Evolutionary conservation across 2,797 vertebrate genomes (phyloP), one percentile per base, ranked within the genome.

Genomic region (Cirrhinus mrigala): DNA sequence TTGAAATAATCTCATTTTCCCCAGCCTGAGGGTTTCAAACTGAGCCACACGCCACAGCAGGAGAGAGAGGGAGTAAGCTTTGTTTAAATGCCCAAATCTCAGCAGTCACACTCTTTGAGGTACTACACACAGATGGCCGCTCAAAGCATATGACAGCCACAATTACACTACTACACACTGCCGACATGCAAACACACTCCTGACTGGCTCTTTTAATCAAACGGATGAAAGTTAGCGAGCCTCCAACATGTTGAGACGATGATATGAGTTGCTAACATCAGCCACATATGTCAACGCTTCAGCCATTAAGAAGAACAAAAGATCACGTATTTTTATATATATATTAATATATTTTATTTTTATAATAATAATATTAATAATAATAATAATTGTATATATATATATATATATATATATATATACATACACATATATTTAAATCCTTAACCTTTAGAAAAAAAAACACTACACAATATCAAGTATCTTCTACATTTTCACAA

Each of bases 71-170:
- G 80, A 73, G 66, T 52, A 16, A 79, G 83, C 86, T 86, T 85
- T 84, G 86, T 85, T 88, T 84, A 78, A 56, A 75, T 77, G 77
- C 83, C 88, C 81, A 66, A 68, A 56, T 89, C 88, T 81, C 77
- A 79, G 85, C 78, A 40, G 82, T 27, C 80, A 24, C 56, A 58
- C 71, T 54, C 86, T 83, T 71, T 50, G 73, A 74, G 50, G 68
- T 73, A 79, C 82, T 48, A 79, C 75, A 84, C 85, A 86, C 81
- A 88, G 81, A 86, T 85, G 86, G 85, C 62, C 64, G 50, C 50
- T 79, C 56, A 68, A 80, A 86, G 74, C 74, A 70, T 58, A 84
- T 62, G 71, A 70, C 54, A 82, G 78, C 44, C 64, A 46, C 75
- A 29, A 48, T 84, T 56, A 70, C 37, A 18, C 64, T 33, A 56